Conservation (phyloP, 2,797 vertebrate species). For the Apogon hyalosoma region DNA sequence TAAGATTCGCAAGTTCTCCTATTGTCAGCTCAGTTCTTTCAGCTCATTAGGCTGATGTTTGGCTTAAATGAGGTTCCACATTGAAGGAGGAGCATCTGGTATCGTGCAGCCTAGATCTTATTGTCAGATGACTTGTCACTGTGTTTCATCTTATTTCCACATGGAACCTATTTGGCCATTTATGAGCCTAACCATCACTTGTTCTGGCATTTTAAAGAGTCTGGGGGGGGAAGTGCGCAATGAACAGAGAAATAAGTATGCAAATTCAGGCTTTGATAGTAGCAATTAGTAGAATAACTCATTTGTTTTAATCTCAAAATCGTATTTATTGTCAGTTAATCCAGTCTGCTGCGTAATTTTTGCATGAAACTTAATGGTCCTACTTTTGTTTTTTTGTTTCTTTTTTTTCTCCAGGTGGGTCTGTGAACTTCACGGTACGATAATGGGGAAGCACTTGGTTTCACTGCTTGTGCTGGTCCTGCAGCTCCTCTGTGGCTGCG, state of each 20-base stretch:
- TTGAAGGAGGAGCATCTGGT: slow-evolving; percentile 44
- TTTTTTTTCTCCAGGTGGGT: slow-evolving; percentile 82
- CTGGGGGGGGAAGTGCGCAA: slow-evolving; percentile 16
- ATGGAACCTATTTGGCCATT: slow-evolving; percentile 57
- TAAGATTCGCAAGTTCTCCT: slow-evolving; percentile 14
- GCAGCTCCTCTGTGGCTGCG: slow-evolving; percentile 86
- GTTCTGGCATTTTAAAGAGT: slow-evolving; percentile 49
- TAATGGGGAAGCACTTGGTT: slow-evolving; percentile 90
- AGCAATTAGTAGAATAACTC: slow-evolving; percentile 3
- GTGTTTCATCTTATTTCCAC: slow-evolving; percentile 57
- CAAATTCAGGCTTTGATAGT: neutral
- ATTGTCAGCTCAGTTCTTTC: slow-evolving; percentile 1
- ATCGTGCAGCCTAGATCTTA: slow-evolving; percentile 40
- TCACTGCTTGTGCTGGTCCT: slow-evolving; percentile 83
- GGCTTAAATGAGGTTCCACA: slow-evolving; percentile 29
- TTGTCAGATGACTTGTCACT: slow-evolving; percentile 52
- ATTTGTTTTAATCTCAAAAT: neutral
- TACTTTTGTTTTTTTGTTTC: slow-evolving; percentile 40
- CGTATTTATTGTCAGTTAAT: neutral
- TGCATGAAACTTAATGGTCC: neutral
- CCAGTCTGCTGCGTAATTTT: neutral
- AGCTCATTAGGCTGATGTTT: slow-evolving; percentile 28
- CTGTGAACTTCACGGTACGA: slow-evolving; percentile 84
- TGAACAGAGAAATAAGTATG: slow-evolving; percentile 22
- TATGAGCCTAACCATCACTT: slow-evolving; percentile 53